These are phyloP conservation scores for Psittacara wagleri DNA, from an alignment of 2,113 vertebrate genomes.

Conservation along the genomic window DNA sequence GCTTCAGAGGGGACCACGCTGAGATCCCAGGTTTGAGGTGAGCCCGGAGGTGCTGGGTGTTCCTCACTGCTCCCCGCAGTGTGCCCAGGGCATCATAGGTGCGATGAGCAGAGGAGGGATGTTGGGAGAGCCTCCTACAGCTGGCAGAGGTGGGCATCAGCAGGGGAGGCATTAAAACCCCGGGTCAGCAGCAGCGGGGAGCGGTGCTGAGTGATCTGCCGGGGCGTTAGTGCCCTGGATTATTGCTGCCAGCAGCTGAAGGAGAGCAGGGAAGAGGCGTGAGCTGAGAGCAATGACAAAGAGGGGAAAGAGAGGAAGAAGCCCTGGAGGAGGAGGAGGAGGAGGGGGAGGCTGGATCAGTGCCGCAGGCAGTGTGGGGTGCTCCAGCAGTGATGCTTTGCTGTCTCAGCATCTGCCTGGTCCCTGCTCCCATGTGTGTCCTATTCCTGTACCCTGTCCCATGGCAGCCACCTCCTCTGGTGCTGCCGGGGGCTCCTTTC, in stretches of 20 bases:
- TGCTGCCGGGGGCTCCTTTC: not conserved
- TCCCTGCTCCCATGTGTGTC: fast-evolving
- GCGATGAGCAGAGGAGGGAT: not conserved
- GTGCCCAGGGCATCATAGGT: not conserved
- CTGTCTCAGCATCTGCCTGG: not conserved
- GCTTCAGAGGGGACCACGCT: not conserved
- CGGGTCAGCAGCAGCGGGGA: not conserved
- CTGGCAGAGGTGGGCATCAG: not conserved
- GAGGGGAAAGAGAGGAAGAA: not conserved
- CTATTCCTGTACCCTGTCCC: not conserved
- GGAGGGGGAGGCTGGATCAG: not conserved
- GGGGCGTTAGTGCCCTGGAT: slow-evolving; percentile 29
- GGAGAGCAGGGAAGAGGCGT: slow-evolving; percentile 37
- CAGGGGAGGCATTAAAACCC: not conserved
- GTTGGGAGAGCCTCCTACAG: not conserved
- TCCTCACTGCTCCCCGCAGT: fast-evolving
- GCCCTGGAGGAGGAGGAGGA: not conserved
- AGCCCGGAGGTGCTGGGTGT: not conserved
- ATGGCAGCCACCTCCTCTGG: not conserved
- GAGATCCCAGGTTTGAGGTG: not conserved
- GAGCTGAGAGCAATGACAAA: slow-evolving; percentile 43
- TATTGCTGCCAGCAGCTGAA: slow-evolving; percentile 45
- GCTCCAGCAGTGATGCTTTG: not conserved
- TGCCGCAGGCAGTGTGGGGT: not conserved
- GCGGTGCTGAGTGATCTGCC: not conserved